Percentiles rank a stretch among this genome's conserved stretches.
Conservation (phyloP, 1,140 invertebrate species). For the Carposina sasakii region DNA sequence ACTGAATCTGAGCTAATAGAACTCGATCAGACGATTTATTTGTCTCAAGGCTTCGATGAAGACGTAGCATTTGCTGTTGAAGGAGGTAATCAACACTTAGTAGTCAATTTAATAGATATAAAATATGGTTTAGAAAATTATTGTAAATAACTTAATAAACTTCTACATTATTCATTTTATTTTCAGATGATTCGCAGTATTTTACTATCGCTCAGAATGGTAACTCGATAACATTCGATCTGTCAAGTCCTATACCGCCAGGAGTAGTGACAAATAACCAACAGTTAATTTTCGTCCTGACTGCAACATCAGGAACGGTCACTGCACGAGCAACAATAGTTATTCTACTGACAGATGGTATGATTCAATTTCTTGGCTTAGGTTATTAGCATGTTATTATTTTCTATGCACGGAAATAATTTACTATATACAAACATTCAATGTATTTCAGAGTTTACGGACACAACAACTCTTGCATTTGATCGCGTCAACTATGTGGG, state of each 20-base stretch:
- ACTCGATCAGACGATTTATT: slow-evolving; percentile 16
- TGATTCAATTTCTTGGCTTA: not conserved
- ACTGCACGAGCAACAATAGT: slow-evolving; percentile 21
- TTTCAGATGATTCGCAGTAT: slow-evolving; percentile 30
- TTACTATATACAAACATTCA: not conserved
- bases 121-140: too few relatives aligned
- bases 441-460: slow-evolving; percentile 6
- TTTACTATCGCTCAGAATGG: slow-evolving; percentile 15
- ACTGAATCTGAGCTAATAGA: slow-evolving; percentile 14
- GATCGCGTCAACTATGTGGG: slow-evolving; percentile 16
- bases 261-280: slow-evolving; percentile 24
- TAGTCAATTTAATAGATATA: too few relatives aligned
- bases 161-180: too few relatives aligned
- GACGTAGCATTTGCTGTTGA: slow-evolving; percentile 26
- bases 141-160: too few relatives aligned
- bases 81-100: slow-evolving; percentile 17
- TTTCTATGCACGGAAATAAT: too few relatives aligned
- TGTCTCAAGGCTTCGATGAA: slow-evolving; percentile 25
- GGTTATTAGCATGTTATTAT: too few relatives aligned
- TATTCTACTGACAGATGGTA: slow-evolving; percentile 22
- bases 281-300: slow-evolving; percentile 23
- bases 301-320: slow-evolving; percentile 12
- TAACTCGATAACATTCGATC: slow-evolving; percentile 15
- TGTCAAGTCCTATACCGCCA: slow-evolving; percentile 16
- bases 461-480: slow-evolving; percentile 11